These are phyloP conservation scores for Girardinus metallicus DNA, from an alignment of 2,797 vertebrate genomes.

Conservation along the genomic window DNA sequence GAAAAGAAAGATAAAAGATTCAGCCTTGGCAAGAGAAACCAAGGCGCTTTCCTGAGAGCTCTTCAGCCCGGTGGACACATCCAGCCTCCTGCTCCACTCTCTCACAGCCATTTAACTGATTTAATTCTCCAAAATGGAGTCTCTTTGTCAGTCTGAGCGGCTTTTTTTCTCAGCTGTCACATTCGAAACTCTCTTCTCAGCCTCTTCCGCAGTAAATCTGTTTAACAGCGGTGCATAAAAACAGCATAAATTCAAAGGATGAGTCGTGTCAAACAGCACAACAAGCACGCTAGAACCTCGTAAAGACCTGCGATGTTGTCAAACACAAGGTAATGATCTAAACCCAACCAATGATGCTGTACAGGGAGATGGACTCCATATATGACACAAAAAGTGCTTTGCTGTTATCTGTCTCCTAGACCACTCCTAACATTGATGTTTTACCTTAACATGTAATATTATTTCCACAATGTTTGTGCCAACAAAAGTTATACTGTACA, in stretches of 20 bases:
- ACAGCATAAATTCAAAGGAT: slow-evolving; percentile 55
- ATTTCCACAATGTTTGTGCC: not conserved
- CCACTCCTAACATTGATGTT: not conserved
- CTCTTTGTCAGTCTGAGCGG: slow-evolving; percentile 59
- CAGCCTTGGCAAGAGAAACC: slow-evolving; percentile 59
- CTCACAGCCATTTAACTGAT: slow-evolving; percentile 71
- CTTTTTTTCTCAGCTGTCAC: slow-evolving; percentile 58
- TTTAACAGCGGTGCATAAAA: slow-evolving; percentile 63
- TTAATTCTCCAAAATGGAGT: slow-evolving; percentile 76
- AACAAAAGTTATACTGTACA: not conserved
- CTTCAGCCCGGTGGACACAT: slow-evolving; percentile 59
- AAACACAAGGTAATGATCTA: slow-evolving; percentile 48
- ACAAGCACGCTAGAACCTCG: slow-evolving; percentile 37
- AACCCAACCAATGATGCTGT: not conserved
- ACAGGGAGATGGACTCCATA: not conserved
- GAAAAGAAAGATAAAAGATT: slow-evolving; percentile 50
- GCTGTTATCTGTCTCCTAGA: not conserved
- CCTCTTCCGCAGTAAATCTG: slow-evolving; percentile 59
- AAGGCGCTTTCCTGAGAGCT: slow-evolving; percentile 66
- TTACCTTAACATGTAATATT: not conserved
- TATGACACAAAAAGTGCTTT: not conserved
- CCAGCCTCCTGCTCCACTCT: slow-evolving; percentile 53
- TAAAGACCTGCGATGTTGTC: slow-evolving; percentile 36
- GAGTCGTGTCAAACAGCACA: slow-evolving; percentile 55
- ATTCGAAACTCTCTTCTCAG: slow-evolving; percentile 55